A percentile compares a stretch with the other conserved stretches of the same genome.
Conservation (phyloP, 64 coral and sea anemone genomes). For the Pocillopora damicornis region DNA sequence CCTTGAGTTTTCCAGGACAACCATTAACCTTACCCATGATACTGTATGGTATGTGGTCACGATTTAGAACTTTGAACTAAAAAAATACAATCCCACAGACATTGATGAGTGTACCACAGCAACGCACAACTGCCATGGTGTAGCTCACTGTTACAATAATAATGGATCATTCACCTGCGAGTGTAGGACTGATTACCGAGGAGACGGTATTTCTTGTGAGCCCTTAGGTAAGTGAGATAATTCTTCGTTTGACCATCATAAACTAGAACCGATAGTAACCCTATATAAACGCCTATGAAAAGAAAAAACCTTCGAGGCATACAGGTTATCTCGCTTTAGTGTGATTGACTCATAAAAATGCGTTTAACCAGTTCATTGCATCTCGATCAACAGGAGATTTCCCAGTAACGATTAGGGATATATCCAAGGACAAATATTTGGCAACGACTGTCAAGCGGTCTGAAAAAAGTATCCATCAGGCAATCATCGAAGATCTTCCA, state of each 20-base stretch:
- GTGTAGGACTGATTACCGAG: not conserved
- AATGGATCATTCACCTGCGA: not conserved
- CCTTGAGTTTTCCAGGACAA: no score
- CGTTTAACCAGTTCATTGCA: not conserved
- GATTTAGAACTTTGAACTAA: not conserved
- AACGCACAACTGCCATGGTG: slow-evolving; percentile 15
- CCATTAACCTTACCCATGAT: no score
- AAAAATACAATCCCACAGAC: not conserved
- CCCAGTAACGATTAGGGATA: not conserved
- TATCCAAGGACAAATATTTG: slow-evolving; percentile 15
- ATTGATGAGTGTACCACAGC: not conserved
- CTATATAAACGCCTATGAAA: not conserved
- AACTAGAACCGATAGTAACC: no score
- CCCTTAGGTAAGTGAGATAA: not conserved
- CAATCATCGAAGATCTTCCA: not conserved
- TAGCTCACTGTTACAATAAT: slow-evolving; percentile 12
- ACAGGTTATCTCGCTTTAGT: not conserved
- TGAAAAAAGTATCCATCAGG: not conserved
- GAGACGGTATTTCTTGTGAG: not conserved
- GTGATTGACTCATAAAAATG: not conserved
- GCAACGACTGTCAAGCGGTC: slow-evolving; percentile 3
- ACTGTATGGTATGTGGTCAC: no score
- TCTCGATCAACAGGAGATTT: slow-evolving; percentile 15
- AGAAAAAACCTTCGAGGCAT: not conserved
- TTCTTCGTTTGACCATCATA: no score